phyloP scores from a whole-genome alignment of 64 coral and sea anemone species.

The Anthopleura sola region DNA sequence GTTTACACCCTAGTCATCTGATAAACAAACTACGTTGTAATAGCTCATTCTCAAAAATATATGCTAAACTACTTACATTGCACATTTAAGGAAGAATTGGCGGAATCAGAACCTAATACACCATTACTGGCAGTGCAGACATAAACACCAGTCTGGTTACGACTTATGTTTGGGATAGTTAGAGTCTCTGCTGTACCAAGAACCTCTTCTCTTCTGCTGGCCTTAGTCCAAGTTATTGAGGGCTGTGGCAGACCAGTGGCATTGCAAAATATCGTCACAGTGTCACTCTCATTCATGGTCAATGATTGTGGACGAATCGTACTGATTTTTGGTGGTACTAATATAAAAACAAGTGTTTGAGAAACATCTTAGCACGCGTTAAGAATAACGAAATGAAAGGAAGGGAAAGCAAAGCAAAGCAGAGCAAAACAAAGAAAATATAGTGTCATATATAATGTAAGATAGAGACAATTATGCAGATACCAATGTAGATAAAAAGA shows the following conservation, averaged over 20 bases:
- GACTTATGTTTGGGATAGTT: not conserved
- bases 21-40: too few species aligned
- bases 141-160: not conserved
- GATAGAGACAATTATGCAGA: too few species aligned
- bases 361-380: too few species aligned
- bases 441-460: too few species aligned
- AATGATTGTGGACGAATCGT: not conserved
- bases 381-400: too few species aligned
- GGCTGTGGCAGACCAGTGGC: constrained; percentile 4
- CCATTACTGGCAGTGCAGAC: constrained; percentile 35
- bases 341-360: not conserved
- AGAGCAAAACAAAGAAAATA: too few species aligned
- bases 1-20: too few species aligned
- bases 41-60: too few species aligned
- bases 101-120: not conserved
- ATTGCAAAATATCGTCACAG: not conserved
- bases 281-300: not conserved
- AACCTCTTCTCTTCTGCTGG: too few species aligned
- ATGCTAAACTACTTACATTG: constrained; percentile 39
- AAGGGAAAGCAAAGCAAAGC: too few species aligned
- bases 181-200: not conserved
- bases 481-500: too few species aligned
- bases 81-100: constrained; percentile 9
- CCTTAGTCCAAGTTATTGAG: constrained; percentile 2
- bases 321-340: constrained; percentile 10